phyloP scores from a whole-genome alignment of 2,113 vertebrate species.

The Pimephales promelas region DNA sequence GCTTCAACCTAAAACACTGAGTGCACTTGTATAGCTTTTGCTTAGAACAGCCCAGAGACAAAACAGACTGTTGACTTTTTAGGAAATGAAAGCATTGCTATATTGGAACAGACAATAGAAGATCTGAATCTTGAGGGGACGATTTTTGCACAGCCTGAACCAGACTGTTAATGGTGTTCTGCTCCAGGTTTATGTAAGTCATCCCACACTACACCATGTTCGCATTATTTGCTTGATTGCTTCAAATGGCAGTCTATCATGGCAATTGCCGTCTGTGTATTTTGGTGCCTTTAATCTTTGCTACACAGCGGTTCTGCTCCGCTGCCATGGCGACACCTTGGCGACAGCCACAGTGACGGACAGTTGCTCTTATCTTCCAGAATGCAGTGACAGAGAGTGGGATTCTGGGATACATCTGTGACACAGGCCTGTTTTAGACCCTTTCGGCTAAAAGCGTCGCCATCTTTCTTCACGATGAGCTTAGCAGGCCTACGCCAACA shows the following conservation, averaged over 20 bases:
- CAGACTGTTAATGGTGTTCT: neutral
- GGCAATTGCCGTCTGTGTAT: neutral
- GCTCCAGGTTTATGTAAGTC: neutral
- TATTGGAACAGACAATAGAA: neutral
- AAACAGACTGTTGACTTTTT: constrained; percentile 16
- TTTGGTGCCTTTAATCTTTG: constrained; percentile 29
- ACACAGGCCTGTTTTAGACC: constrained; percentile 23
- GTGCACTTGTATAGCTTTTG: constrained; percentile 12
- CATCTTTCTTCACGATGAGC: neutral
- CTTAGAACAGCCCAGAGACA: neutral
- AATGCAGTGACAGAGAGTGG: constrained; percentile 42
- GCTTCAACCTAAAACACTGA: neutral
- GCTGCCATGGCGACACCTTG: constrained; percentile 54
- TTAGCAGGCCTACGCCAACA: constrained; percentile 9
- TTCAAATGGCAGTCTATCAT: neutral
- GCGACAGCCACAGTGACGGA: constrained; percentile 22
- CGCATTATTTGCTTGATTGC: neutral
- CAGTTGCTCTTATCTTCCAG: constrained; percentile 50
- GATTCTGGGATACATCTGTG: constrained; percentile 29
- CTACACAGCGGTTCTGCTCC: constrained; percentile 36
- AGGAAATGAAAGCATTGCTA: constrained; percentile 8
- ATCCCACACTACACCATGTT: neutral
- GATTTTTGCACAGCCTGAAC: neutral
- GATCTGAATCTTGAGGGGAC: neutral
- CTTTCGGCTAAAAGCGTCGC: constrained; percentile 15